Percentiles rank a stretch among this genome's conserved stretches.
These are phyloP conservation scores for Conistra vaccinii DNA, from an alignment of 2,888 invertebrate genomes.

Conservation along the genomic window DNA sequence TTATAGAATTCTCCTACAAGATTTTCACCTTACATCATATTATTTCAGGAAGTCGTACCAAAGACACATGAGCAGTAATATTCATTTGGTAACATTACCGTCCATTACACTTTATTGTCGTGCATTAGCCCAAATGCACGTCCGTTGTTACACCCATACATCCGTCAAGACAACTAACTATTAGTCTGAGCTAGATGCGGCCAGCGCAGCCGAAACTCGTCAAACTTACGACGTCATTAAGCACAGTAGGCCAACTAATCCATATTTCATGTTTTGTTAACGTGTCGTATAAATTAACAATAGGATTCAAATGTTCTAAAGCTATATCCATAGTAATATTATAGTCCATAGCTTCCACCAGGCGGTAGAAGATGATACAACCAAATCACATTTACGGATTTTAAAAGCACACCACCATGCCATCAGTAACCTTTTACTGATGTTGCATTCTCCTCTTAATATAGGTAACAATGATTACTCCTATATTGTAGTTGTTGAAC, in stretches of 20 bases:
- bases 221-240: conserved; percentile 42
- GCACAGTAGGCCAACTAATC: conserved; percentile 23
- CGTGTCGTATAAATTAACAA: conserved; percentile 3
- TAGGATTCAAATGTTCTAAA: conserved; percentile 12
- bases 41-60: conserved; percentile 50
- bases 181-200: conserved; percentile 35
- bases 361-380: not conserved
- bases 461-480: conserved; percentile 1
- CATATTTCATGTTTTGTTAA: conserved; percentile 37
- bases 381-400: not conserved
- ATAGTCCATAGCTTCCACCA: not conserved
- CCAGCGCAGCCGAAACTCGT: conserved; percentile 27
- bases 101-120: conserved; percentile 65
- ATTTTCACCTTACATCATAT: conserved; percentile 35
- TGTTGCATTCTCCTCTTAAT: conserved; percentile 7
- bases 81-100: conserved; percentile 66
- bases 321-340: not conserved
- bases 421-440: not conserved
- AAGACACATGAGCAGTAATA: conserved; percentile 46
- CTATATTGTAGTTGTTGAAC: conserved; percentile 17
- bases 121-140: conserved; percentile 75
- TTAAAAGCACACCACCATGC: not conserved
- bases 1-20: not conserved
- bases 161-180: conserved; percentile 52
- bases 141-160: conserved; percentile 65